These are phyloP conservation scores for Echinometra lucunter DNA, from an alignment of 53 echinoderm and acorn worm species.

Conservation along the genomic window DNA sequence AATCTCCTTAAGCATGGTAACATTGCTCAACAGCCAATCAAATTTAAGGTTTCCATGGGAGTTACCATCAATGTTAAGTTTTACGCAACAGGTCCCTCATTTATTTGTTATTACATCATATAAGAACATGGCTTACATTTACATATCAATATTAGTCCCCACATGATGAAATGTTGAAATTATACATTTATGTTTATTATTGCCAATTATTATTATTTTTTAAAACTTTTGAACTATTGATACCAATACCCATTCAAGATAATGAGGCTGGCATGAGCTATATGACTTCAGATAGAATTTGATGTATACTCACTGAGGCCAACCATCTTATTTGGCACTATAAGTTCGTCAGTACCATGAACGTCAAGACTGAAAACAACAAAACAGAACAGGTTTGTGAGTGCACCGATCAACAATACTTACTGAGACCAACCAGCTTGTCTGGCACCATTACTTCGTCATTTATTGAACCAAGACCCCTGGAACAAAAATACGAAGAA, in stretches of 20 bases:
- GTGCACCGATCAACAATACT: conserved; percentile 56
- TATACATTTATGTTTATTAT: too few relatives aligned
- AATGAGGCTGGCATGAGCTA: not conserved
- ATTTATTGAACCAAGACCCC: conserved; percentile 65
- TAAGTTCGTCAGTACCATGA: conserved; percentile 74
- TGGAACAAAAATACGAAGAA: conserved; percentile 45
- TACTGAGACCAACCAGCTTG: conserved; percentile 93
- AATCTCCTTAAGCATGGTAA: too few relatives aligned
- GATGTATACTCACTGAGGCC: conserved; percentile 88
- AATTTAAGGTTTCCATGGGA: too few relatives aligned
- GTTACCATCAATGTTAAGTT: too few relatives aligned
- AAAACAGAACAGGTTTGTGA: conserved; percentile 17
- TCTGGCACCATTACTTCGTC: conserved; percentile 87
- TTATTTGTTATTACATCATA: too few relatives aligned
- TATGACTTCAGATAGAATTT: not conserved
- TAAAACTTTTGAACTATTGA: too few relatives aligned
- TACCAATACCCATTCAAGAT: not conserved
- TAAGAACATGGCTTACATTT: too few relatives aligned
- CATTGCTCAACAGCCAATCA: too few relatives aligned
- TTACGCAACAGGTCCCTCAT: too few relatives aligned
- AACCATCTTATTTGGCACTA: conserved; percentile 87
- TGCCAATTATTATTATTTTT: too few relatives aligned
- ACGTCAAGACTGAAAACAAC: conserved; percentile 22
- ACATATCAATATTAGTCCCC: too few relatives aligned
- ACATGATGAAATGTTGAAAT: too few relatives aligned